Percentiles rank a stretch among this genome's conserved stretches.
Conservation (phyloP, 23 tunicate genomes). For the Halocynthia roretzi region DNA sequence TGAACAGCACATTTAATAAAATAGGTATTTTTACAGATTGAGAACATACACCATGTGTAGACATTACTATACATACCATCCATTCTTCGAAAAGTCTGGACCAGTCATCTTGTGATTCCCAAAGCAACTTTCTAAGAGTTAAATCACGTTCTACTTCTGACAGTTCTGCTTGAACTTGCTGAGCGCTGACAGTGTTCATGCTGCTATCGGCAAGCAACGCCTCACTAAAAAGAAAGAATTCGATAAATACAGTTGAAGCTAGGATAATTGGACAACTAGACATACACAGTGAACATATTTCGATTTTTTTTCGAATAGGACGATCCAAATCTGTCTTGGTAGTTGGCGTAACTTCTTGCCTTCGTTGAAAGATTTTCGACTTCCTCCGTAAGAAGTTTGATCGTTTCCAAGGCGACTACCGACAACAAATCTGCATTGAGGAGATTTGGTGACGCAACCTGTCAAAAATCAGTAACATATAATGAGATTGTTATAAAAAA, state of each 20-base stretch:
- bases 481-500: neutral
- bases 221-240: conserved; percentile 40
- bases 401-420: conserved; percentile 61
- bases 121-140: conserved; percentile 74
- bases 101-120: conserved; percentile 94
- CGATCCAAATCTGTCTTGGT: conserved; percentile 92
- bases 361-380: conserved; percentile 38
- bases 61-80: conserved; percentile 30
- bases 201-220: conserved; percentile 75
- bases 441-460: conserved; percentile 72
- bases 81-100: conserved; percentile 65
- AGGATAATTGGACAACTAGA: neutral
- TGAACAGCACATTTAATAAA: neutral
- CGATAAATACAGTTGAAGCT: neutral
- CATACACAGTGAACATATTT: conserved; percentile 87
- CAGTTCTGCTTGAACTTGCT: conserved; percentile 82
- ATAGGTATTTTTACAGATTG: neutral
- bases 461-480: neutral
- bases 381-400: conserved; percentile 59
- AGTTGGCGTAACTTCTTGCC: conserved; percentile 82
- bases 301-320: conserved; percentile 50
- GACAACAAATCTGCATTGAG: conserved; percentile 56
- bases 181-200: conserved; percentile 61
- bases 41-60: no score
- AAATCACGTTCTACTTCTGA: conserved; percentile 84